These are phyloP conservation scores for Netelia inedita DNA, from an alignment of 2,888 invertebrate species.

Conservation along the genomic window DNA sequence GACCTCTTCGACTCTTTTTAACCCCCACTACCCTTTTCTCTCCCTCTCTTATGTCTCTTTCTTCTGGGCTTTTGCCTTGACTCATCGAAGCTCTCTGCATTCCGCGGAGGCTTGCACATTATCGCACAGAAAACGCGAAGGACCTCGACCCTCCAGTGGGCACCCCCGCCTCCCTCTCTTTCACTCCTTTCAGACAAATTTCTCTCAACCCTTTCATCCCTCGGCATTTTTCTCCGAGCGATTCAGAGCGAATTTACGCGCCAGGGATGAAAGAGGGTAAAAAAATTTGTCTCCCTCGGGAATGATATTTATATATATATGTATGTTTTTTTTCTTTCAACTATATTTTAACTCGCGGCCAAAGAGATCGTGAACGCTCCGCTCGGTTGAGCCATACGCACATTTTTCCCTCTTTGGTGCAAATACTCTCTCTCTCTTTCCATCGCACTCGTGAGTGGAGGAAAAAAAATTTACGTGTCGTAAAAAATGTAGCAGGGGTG, in stretches of 20 bases:
- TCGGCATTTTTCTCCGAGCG: background rate
- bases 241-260: constrained; percentile 53
- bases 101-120: constrained; percentile 4
- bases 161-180: background rate
- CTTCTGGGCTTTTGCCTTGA: constrained; percentile 6
- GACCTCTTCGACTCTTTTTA: constrained; percentile 27
- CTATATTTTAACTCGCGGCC: background rate
- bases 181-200: constrained; percentile 42
- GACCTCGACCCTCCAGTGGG: constrained; percentile 7
- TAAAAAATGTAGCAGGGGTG: constrained; percentile 28
- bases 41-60: constrained; percentile 16
- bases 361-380: background rate
- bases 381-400: background rate
- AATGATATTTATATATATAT: background rate
- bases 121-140: background rate
- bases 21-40: background rate
- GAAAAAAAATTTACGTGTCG: background rate
- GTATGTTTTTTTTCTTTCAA: background rate
- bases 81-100: constrained; percentile 35
- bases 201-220: constrained; percentile 51
- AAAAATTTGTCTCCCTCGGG: constrained; percentile 4
- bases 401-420: background rate
- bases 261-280: constrained; percentile 12
- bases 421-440: background rate
- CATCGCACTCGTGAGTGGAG: background rate